Conservation (phyloP, 2,113 vertebrate species). For the Limanda limanda region DNA sequence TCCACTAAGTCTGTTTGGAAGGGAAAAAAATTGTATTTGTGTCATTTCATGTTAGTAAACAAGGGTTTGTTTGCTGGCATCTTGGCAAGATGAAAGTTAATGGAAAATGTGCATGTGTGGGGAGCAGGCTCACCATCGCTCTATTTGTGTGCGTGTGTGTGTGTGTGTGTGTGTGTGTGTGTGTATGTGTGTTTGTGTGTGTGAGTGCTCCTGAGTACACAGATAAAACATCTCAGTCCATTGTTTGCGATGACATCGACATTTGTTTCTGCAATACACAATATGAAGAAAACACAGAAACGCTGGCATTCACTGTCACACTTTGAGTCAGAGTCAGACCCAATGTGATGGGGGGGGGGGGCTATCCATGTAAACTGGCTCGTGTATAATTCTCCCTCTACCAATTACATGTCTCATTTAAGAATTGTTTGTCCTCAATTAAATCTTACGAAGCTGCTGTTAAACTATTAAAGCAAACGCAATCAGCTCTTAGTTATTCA, state of each 20-base stretch:
- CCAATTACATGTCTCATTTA: conserved; percentile 28
- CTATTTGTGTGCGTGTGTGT: too few species aligned
- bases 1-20: conserved; percentile 7
- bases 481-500: conserved; percentile 45
- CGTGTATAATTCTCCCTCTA: conserved; percentile 1
- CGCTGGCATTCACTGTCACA: background rate
- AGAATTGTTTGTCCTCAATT: conserved; percentile 18
- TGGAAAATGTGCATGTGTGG: conserved; percentile 22
- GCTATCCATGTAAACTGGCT: background rate
- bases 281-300: conserved; percentile 24
- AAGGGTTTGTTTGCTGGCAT: conserved; percentile 39
- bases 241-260: conserved; percentile 48
- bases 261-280: conserved; percentile 46
- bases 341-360: background rate
- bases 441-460: conserved; percentile 22
- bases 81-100: conserved; percentile 27
- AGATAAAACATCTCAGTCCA: conserved; percentile 56
- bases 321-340: background rate
- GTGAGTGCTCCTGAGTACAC: conserved; percentile 32
- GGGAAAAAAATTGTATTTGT: conserved; percentile 17
- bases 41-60: conserved; percentile 51
- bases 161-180: too few species aligned
- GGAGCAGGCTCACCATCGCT: conserved; percentile 1
- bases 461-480: conserved; percentile 28
- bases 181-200: background rate